Conservation (phyloP, 2,888 invertebrate species). For the Acrobeloides nanus region DNA sequence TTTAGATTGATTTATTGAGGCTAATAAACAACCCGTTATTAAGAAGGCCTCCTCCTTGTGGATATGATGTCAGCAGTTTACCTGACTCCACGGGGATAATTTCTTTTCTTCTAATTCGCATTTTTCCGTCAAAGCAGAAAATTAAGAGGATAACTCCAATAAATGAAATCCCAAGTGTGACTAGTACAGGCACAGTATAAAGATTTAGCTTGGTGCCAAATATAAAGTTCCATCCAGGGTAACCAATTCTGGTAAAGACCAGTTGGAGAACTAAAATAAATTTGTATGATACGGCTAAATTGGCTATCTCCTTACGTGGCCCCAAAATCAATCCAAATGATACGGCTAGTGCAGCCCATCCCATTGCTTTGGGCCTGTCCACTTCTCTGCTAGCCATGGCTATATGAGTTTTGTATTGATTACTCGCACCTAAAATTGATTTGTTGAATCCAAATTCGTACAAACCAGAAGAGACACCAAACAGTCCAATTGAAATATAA, state of each 20-base stretch:
- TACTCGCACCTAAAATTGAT: slow-evolving; percentile 12
- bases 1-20: too few relatives aligned
- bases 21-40: too few relatives aligned
- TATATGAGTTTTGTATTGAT: slow-evolving; percentile 15
- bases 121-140: too few relatives aligned
- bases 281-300: too few relatives aligned
- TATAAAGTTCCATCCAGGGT: slow-evolving; percentile 29
- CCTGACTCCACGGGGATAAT: too few relatives aligned
- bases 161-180: slow-evolving; percentile 33
- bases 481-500: too few relatives aligned
- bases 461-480: slow-evolving; percentile 20
- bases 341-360: slow-evolving; percentile 25
- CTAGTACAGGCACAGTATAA: slow-evolving; percentile 36
- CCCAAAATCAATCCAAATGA: slow-evolving; percentile 25
- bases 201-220: slow-evolving; percentile 27
- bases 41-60: too few relatives aligned
- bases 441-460: slow-evolving; percentile 25
- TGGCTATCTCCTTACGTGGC: too few relatives aligned
- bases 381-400: slow-evolving; percentile 28
- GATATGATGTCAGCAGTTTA: too few relatives aligned
- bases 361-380: slow-evolving; percentile 29
- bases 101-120: too few relatives aligned
- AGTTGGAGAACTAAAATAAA: slow-evolving; percentile 34
- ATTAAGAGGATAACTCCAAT: slow-evolving; percentile 22
- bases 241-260: slow-evolving; percentile 28